A percentile compares a stretch with the other conserved stretches of the same genome.
phyloP scores from a whole-genome alignment of 2,797 vertebrate species.

The Chaetophractus vellerosus region DNA sequence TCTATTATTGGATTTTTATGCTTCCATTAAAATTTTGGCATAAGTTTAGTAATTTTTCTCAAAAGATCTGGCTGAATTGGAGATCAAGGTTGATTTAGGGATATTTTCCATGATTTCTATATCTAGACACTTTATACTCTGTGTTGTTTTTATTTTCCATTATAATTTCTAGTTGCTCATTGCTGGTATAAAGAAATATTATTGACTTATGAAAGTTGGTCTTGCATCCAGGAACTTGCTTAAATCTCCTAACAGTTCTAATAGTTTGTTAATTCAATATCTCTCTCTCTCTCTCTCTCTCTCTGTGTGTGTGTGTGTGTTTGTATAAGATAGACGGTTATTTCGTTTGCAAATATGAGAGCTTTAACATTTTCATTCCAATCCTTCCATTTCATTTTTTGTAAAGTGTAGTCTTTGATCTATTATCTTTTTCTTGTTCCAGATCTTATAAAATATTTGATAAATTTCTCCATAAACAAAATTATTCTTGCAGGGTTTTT shows the following conservation, averaged over 20 bases:
- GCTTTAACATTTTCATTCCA: background rate
- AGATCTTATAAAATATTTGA: background rate
- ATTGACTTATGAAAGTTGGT: background rate
- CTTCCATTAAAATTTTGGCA: background rate
- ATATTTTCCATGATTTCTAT: background rate
- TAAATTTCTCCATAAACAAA: slow-evolving; percentile 11
- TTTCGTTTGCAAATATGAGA: background rate
- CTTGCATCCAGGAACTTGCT: background rate
- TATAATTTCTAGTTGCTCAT: slow-evolving; percentile 10
- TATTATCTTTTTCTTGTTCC: background rate
- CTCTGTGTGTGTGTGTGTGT: background rate
- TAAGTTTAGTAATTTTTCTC: slow-evolving; percentile 30
- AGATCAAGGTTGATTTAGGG: slow-evolving; percentile 27
- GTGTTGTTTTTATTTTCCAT: background rate
- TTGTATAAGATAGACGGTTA: background rate
- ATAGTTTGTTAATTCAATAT: background rate
- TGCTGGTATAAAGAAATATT: background rate
- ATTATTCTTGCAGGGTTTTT: background rate
- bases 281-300: too few relatives aligned
- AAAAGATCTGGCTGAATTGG: background rate
- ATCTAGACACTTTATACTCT: too few relatives aligned
- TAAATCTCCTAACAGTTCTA: slow-evolving; percentile 11
- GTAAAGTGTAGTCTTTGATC: background rate
- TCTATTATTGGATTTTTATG: slow-evolving; percentile 27
- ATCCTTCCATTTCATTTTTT: background rate